phyloP scores from a whole-genome alignment of 2,888 invertebrate genomes.

The Epirrhoe alternata region DNA sequence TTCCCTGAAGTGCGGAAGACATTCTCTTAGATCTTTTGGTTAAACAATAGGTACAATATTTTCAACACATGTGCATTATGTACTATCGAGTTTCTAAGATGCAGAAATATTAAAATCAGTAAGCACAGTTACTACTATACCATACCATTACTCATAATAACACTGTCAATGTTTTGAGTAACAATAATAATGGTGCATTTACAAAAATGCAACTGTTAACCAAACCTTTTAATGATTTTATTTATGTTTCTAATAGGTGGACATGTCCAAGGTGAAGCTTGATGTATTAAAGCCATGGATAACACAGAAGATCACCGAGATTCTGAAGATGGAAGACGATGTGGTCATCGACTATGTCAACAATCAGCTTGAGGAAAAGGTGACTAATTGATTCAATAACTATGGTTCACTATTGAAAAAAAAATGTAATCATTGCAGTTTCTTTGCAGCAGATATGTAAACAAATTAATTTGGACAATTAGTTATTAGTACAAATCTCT shows the following conservation, averaged over 20 bases:
- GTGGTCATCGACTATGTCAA: constrained; percentile 99
- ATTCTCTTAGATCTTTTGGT: too few relatives aligned
- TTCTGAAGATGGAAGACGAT: constrained; percentile 99
- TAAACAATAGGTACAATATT: too few relatives aligned
- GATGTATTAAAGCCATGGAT: constrained; percentile 99
- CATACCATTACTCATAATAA: too few relatives aligned
- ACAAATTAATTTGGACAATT: constrained; percentile 26
- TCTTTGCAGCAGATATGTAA: constrained; percentile 58
- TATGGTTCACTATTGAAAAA: constrained; percentile 57
- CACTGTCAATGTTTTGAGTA: too few relatives aligned
- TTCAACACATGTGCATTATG: too few relatives aligned
- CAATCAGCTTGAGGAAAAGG: constrained; percentile 98
- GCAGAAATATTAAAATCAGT: too few relatives aligned
- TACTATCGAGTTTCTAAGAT: too few relatives aligned
- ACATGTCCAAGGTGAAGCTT: constrained; percentile 99
- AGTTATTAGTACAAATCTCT: constrained; percentile 42
- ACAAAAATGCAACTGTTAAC: too few relatives aligned
- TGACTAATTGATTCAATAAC: constrained; percentile 70
- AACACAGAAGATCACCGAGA: constrained; percentile 97
- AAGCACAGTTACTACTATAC: too few relatives aligned
- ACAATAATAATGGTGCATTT: too few relatives aligned
- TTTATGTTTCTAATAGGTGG: constrained; percentile 86
- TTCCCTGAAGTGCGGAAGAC: too few relatives aligned
- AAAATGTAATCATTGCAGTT: constrained; percentile 84
- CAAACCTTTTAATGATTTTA: background rate